Percentiles rank a stretch among this genome's conserved stretches.
These are phyloP conservation scores for Pycnomerus fuliginosus DNA, from an alignment of 2,888 invertebrate species.

Conservation along the genomic window DNA sequence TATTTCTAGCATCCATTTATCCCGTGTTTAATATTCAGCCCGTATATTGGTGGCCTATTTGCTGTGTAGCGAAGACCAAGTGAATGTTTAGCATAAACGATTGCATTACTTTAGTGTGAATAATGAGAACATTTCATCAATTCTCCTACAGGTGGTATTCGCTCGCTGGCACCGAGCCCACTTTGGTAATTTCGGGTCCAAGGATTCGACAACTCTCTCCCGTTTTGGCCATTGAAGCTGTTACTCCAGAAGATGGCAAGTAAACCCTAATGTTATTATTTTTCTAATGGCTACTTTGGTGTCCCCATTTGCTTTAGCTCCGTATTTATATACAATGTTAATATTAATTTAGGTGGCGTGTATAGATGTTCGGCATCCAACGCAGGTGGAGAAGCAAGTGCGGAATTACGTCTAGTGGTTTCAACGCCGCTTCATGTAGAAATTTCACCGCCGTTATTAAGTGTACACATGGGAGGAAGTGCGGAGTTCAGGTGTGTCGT, in stretches of 20 bases:
- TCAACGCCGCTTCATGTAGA: constrained; percentile 68
- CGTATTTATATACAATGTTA: background rate
- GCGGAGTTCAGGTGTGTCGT: constrained; percentile 68
- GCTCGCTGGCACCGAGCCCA: constrained; percentile 64
- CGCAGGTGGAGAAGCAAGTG: constrained; percentile 69
- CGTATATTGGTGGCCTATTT: no score
- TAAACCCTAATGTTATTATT: constrained; percentile 1
- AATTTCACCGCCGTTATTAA: constrained; percentile 64
- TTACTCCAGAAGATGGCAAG: constrained; percentile 63
- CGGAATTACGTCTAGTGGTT: constrained; percentile 66
- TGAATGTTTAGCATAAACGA: no score
- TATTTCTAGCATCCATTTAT: no score
- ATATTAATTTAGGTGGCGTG: constrained; percentile 53
- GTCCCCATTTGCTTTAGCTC: no score
- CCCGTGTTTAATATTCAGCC: no score
- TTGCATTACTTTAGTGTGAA: no score
- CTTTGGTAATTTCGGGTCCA: constrained; percentile 64
- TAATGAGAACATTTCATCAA: no score
- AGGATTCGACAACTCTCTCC: constrained; percentile 67
- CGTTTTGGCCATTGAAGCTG: constrained; percentile 69
- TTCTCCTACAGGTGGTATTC: constrained; percentile 75
- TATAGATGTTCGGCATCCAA: constrained; percentile 71
- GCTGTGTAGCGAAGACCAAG: no score
- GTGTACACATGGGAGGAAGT: constrained; percentile 73
- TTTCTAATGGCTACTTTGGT: background rate